Conservation (phyloP, 2,113 vertebrate species). For the Scomber japonicus region DNA sequence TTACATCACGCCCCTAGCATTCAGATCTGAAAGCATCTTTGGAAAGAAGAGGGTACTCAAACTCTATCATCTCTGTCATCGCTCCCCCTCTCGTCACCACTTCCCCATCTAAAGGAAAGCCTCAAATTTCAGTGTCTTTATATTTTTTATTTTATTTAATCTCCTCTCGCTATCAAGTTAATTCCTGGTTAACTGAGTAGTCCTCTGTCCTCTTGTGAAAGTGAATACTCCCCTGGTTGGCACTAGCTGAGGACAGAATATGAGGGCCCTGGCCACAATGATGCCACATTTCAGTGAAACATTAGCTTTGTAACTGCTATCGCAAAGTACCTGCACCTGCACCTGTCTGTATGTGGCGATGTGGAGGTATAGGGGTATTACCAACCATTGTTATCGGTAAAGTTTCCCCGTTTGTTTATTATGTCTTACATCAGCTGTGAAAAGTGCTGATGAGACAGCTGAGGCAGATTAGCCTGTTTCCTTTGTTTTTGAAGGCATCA, state of each 20-base stretch:
- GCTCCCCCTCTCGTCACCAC: constrained; percentile 7
- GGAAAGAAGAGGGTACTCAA: constrained; percentile 7
- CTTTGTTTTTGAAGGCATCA: constrained; percentile 23
- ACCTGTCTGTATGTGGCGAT: constrained; percentile 23
- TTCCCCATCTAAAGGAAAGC: constrained; percentile 25
- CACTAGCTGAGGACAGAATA: constrained; percentile 28
- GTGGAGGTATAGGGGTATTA: constrained; percentile 35
- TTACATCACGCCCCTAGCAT: constrained; percentile 7
- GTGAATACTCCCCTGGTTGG: constrained; percentile 52
- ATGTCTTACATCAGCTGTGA: constrained; percentile 38
- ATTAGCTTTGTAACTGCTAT: neutral
- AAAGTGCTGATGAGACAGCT: constrained; percentile 70
- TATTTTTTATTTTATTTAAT: neutral
- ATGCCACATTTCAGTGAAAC: constrained; percentile 21
- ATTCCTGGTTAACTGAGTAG: constrained; percentile 11
- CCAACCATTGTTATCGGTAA: constrained; percentile 63
- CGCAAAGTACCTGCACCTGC: constrained; percentile 28
- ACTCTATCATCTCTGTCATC: constrained; percentile 39
- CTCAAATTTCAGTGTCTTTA: constrained; percentile 15
- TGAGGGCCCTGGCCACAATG: constrained; percentile 25
- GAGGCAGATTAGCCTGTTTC: constrained; percentile 46
- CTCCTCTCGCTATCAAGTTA: neutral
- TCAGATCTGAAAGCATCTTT: constrained; percentile 60
- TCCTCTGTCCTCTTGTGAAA: constrained; percentile 52
- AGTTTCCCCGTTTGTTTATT: constrained; percentile 60